Base-by-base conservation (phyloP, 2,113 vertebrate species). In the Phylloscopus whistleri region DNA sequence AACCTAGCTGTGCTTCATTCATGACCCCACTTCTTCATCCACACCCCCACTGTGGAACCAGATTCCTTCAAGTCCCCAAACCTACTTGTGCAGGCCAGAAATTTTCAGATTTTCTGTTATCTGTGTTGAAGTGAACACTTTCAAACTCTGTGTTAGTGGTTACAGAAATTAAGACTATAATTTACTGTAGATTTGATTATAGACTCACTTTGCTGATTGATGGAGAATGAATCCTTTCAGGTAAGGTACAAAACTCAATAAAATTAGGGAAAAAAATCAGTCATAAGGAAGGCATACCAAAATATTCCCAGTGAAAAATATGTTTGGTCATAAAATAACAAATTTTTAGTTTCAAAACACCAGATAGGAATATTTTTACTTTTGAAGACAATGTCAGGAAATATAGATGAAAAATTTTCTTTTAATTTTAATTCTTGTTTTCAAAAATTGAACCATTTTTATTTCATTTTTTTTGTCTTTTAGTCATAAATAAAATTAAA, bases 361-460 rank as follows among this genome's bases (percentile, higher is more conserved):
- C 5, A 51, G 7, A 51, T 16, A 49, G 33, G 13, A 64, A 63
- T 3, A 30, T 16, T 43, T 16, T 8, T 75, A 14, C 1, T 11
- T 70, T 85, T 49, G 46, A 85, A 67, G 13, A 27, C 9, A 63
- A 31, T 26, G 17, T 63, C 27, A 66, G 6, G 4, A 81, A 52
- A 69, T 55, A n/a, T 31, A 51, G 67, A 62, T 3, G 14, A n/a
- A n/a, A 62, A 31, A 6, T 7, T 0, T 1, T 7, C 5, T 43
- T 91, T 6, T 35, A 33, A 72, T 63, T 79, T 63, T 63, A 1
- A 24, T 43, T 60, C 66, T 62, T 5, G 27, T 60, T 74, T 59
- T 76, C 21, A 16, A 46, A 74, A 87, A 16, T 51, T 10, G 9
- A 13, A 43, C 4, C 0, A 13, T 37, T 81, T 80, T 60, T 64